A percentile compares a stretch with the other conserved stretches of the same genome.
These are phyloP conservation scores for Rhopalosiphum maidis DNA, from an alignment of 1,140 invertebrate genomes.

Conservation along the genomic window DNA sequence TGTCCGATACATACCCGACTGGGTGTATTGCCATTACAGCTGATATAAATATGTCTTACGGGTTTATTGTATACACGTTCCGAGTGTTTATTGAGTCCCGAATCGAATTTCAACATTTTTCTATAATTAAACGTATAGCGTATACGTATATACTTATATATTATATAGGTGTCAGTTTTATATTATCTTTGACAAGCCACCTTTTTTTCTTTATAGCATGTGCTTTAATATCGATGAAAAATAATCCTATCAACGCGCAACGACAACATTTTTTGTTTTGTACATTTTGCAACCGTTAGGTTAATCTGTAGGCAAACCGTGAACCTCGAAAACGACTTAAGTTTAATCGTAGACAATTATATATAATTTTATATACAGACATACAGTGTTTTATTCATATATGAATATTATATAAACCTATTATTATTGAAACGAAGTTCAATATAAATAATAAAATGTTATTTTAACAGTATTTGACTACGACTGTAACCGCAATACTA, in stretches of 20 bases:
- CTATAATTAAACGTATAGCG: neutral
- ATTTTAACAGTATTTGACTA: neutral
- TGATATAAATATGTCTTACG: neutral
- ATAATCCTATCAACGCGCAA: neutral
- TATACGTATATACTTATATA: neutral
- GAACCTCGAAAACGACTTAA: neutral
- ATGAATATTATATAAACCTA: neutral
- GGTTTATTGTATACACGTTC: neutral
- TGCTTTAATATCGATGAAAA: neutral
- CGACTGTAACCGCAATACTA: neutral
- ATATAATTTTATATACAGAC: neutral
- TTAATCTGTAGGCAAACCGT: neutral
- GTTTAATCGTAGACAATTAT: neutral
- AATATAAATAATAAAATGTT: neutral
- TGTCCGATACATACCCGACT: neutral
- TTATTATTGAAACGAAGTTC: neutral
- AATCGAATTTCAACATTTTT: conserved; percentile 12
- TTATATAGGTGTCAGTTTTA: neutral
- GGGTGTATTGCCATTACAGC: neutral
- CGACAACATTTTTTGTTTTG: neutral
- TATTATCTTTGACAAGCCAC: neutral
- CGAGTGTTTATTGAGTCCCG: neutral
- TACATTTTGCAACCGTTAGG: neutral
- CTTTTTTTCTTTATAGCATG: neutral
- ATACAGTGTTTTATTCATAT: neutral